These are phyloP conservation scores for Diarsia dahlii DNA, from an alignment of 2,888 invertebrate genomes.

Conservation along the genomic window DNA sequence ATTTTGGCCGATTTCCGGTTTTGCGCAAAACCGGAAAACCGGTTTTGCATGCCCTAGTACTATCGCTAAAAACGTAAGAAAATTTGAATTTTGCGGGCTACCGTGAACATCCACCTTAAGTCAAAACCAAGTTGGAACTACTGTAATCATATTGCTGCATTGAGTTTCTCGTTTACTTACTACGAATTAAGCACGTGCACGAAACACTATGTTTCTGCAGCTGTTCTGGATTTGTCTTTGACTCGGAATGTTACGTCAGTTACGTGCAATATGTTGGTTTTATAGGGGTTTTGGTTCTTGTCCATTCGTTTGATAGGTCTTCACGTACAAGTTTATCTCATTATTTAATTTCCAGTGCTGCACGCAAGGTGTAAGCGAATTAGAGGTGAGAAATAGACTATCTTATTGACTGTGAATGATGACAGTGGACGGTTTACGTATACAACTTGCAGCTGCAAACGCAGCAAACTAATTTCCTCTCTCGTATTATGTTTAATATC, in stretches of 20 bases:
- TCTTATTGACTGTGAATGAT: conserved; percentile 1
- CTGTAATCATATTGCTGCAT: conserved; percentile 23
- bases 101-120: too few relatives aligned
- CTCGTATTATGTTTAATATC: too few relatives aligned
- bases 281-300: not conserved
- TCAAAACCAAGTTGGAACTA: conserved; percentile 6
- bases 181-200: conserved; percentile 3
- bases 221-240: not conserved
- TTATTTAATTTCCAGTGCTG: conserved; percentile 13
- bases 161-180: conserved; percentile 1
- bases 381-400: not conserved
- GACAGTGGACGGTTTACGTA: too few relatives aligned
- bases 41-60: too few relatives aligned
- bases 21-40: too few relatives aligned
- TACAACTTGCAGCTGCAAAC: too few relatives aligned
- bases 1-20: too few relatives aligned
- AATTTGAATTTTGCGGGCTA: too few relatives aligned
- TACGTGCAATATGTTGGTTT: conserved; percentile 8
- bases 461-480: too few relatives aligned
- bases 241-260: not conserved
- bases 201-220: conserved; percentile 5
- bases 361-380: conserved; percentile 11
- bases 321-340: conserved; percentile 29
- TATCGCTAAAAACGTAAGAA: too few relatives aligned
- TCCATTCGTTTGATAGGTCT: conserved; percentile 19